These are phyloP conservation scores for Porites australiensis DNA, from an alignment of 64 coral and sea anemone species.

Conservation along the genomic window DNA sequence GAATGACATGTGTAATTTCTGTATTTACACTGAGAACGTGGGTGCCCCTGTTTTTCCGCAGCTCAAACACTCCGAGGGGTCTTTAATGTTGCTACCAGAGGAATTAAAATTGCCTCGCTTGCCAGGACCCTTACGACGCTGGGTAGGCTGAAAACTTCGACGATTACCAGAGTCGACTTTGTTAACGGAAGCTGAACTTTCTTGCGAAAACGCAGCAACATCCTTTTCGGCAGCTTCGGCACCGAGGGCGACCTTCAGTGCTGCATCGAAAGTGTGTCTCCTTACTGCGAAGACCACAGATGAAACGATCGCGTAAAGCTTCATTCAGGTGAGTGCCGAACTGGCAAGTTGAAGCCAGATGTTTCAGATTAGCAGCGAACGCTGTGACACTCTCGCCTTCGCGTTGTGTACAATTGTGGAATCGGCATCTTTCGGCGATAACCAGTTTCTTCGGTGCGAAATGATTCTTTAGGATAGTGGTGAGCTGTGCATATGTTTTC, in stretches of 20 bases:
- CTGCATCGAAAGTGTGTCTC: constrained; percentile 35
- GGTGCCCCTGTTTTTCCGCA: constrained; percentile 49
- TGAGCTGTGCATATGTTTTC: constrained; percentile 39
- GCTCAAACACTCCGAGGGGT: constrained; percentile 21
- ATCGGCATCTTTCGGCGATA: too few relatives aligned
- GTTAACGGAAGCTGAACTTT: not conserved
- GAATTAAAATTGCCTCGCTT: not conserved
- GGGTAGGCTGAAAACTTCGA: not conserved
- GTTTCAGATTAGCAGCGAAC: too few relatives aligned
- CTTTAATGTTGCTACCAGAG: not conserved
- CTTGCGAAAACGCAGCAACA: constrained; percentile 26
- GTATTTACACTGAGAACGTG: constrained; percentile 42
- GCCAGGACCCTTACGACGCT: not conserved
- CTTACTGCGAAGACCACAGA: constrained; percentile 36
- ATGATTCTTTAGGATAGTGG: too few relatives aligned
- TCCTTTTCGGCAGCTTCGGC: constrained; percentile 46
- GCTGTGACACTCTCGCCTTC: too few relatives aligned
- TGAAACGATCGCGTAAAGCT: constrained; percentile 30
- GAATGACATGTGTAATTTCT: constrained; percentile 63
- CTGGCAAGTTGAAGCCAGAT: too few relatives aligned
- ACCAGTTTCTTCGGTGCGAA: too few relatives aligned
- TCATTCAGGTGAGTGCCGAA: too few relatives aligned
- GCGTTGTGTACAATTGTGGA: too few relatives aligned
- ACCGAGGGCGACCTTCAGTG: not conserved
- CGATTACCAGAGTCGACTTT: not conserved